Conservation (phyloP, 2,113 vertebrate genomes). For the Ailurus styani region DNA sequence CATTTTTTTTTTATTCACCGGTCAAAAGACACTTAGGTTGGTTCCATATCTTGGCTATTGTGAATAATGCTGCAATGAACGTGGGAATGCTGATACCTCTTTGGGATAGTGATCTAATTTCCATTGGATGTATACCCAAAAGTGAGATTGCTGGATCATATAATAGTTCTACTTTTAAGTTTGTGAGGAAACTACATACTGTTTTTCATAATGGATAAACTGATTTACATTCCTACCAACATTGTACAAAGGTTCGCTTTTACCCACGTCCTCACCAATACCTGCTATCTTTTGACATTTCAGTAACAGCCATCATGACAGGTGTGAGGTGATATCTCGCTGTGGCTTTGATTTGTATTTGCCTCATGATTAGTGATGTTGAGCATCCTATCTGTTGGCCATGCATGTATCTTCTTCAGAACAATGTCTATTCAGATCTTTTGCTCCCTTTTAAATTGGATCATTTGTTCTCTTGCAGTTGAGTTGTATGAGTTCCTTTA, state of each 20-base stretch:
- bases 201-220: neutral
- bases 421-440: neutral
- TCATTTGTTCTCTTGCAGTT: neutral
- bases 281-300: neutral
- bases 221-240: neutral
- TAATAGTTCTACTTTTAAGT: neutral
- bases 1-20: neutral
- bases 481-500: neutral
- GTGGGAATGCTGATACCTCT: neutral
- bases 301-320: neutral
- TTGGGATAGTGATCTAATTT: neutral
- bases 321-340: neutral
- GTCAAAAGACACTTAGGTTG: neutral
- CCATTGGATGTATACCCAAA: neutral
- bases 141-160: neutral
- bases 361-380: neutral
- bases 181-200: neutral
- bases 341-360: neutral
- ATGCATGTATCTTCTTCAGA: neutral
- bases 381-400: neutral
- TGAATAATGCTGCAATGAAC: neutral
- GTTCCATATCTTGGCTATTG: neutral
- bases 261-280: neutral
- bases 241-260: neutral
- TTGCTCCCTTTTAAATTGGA: neutral